Conservation (phyloP, 1,140 invertebrate species). For the Acromyrmex echinatior region DNA sequence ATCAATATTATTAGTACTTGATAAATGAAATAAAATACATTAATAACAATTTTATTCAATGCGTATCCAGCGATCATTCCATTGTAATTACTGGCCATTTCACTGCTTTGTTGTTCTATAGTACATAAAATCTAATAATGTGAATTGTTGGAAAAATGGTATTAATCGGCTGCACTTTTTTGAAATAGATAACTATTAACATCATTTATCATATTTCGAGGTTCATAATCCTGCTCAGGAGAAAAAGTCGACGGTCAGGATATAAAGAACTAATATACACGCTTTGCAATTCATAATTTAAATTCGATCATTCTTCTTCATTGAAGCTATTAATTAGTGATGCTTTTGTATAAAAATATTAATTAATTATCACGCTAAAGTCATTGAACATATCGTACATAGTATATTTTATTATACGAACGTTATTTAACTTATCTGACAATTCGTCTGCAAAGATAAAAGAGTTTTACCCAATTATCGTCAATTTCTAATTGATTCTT, state of each 20-base stretch:
- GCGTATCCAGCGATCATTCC: background rate
- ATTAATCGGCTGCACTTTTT: conserved; percentile 44
- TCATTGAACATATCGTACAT: background rate
- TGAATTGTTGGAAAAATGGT: conserved; percentile 9
- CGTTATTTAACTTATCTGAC: background rate
- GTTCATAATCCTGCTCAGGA: conserved; percentile 4
- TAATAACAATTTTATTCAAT: conserved; percentile 34
- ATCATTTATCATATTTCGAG: conserved; percentile 36
- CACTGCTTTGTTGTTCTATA: background rate
- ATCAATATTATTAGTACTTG: conserved; percentile 47
- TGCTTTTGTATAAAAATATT: conserved; percentile 21
- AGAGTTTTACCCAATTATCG: background rate
- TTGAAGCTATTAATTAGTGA: conserved; percentile 36
- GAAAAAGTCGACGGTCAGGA: background rate
- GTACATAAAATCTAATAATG: conserved; percentile 50
- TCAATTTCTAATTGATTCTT: conserved; percentile 18
- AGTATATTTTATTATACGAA: background rate
- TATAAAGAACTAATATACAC: background rate
- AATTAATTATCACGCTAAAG: conserved; percentile 7
- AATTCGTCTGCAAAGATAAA: background rate
- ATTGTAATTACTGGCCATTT: conserved; percentile 26
- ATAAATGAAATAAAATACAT: conserved; percentile 59
- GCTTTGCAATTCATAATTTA: conserved; percentile 9
- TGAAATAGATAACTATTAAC: conserved; percentile 38
- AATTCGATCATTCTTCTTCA: background rate